These are phyloP conservation scores for Alviniconcha strummeri DNA, from an alignment of 2,888 invertebrate species.

Conservation along the genomic window DNA sequence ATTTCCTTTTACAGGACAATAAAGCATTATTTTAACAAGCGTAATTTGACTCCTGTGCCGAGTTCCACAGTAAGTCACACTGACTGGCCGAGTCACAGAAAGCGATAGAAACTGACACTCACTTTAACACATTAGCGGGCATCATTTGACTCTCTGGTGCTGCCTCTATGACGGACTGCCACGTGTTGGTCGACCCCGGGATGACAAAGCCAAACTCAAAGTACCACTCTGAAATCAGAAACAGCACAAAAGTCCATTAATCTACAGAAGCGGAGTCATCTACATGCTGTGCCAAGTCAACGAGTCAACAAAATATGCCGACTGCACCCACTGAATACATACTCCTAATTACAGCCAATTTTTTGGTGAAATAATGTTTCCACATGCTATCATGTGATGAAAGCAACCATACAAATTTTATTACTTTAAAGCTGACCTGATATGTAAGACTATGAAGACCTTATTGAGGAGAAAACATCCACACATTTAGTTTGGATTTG, in stretches of 20 bases:
- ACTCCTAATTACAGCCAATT: not conserved
- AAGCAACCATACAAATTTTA: not conserved
- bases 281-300: not conserved
- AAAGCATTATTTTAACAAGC: too few relatives aligned
- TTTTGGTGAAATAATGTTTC: not conserved
- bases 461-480: too few relatives aligned
- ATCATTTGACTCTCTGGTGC: constrained; percentile 99
- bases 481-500: too few relatives aligned
- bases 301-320: too few relatives aligned
- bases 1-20: too few relatives aligned
- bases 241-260: not conserved
- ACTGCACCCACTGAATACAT: not conserved
- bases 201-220: constrained; percentile 99
- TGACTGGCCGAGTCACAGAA: not conserved
- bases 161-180: constrained; percentile 99
- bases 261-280: not conserved
- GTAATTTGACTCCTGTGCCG: too few relatives aligned
- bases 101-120: constrained; percentile 50
- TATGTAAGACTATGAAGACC: too few relatives aligned
- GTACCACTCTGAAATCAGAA: constrained; percentile 87
- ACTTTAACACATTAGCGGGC: constrained; percentile 99
- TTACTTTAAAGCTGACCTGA: not conserved
- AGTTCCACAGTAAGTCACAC: not conserved
- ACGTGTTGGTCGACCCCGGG: constrained; percentile 98
- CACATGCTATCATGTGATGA: not conserved